These are phyloP conservation scores for Bombus sylvicola DNA, from an alignment of 1,140 invertebrate species.

Conservation along the genomic window DNA sequence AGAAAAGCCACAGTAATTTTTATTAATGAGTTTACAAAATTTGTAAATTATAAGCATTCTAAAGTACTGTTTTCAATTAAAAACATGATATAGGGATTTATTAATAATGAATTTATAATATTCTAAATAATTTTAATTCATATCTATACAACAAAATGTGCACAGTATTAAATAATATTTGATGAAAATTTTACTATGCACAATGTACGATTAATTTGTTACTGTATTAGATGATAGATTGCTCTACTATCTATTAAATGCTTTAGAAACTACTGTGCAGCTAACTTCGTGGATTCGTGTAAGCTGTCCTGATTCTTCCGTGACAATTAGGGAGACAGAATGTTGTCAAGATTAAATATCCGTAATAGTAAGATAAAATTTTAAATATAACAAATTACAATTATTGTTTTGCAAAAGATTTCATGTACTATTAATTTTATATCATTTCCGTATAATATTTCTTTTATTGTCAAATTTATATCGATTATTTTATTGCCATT, in stretches of 20 bases:
- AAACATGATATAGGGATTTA: neutral
- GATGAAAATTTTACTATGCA: neutral
- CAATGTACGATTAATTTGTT: neutral
- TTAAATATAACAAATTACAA: neutral
- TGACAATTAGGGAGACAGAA: constrained; percentile 10
- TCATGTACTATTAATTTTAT: neutral
- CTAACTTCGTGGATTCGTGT: neutral
- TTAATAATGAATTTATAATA: neutral
- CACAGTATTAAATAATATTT: neutral
- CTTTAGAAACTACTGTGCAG: neutral
- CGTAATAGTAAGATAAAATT: constrained; percentile 56
- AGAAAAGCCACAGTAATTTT: no score
- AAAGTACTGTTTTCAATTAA: neutral
- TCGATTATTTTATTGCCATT: constrained; percentile 41
- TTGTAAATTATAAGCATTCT: neutral
- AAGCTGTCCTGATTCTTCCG: neutral
- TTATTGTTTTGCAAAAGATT: neutral
- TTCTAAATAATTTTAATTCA: neutral
- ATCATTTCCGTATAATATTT: neutral
- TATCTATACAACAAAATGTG: neutral
- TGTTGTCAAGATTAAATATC: constrained; percentile 61
- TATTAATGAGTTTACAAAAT: neutral
- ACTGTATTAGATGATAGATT: neutral
- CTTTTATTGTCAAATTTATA: neutral
- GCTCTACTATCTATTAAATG: neutral